These are phyloP conservation scores for Ciona savignyi DNA, from an alignment of 23 tunicate genomes.

Conservation along the genomic window DNA sequence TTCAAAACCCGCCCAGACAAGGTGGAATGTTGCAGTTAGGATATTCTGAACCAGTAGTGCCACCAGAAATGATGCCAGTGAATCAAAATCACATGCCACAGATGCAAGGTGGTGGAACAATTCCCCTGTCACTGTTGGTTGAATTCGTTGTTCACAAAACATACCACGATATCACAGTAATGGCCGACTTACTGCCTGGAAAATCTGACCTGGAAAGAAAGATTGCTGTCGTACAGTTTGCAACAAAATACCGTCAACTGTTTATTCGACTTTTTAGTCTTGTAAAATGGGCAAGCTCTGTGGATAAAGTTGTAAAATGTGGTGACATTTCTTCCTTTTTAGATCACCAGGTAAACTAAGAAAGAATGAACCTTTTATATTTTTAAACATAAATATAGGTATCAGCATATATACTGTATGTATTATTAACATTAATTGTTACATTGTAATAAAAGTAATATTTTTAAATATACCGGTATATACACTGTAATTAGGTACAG, in stretches of 20 bases:
- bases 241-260: conserved; percentile 57
- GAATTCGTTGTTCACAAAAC: conserved; percentile 70
- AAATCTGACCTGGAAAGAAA: conserved; percentile 88
- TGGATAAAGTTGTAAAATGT: conserved; percentile 84
- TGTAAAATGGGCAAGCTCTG: conserved; percentile 97
- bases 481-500: too few species aligned
- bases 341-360: conserved; percentile 60
- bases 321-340: conserved; percentile 63
- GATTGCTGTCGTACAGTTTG: conserved; percentile 60
- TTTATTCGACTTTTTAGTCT: conserved; percentile 73
- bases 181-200: conserved; percentile 75
- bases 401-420: not conserved
- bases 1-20: not conserved
- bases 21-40: not conserved
- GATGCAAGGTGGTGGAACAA: conserved; percentile 21
- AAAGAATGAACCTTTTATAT: not conserved
- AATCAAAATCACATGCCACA: conserved; percentile 5
- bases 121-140: conserved; percentile 48
- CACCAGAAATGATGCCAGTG: not conserved
- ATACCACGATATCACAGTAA: conserved; percentile 69
- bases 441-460: too few species aligned
- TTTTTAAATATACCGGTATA: too few species aligned
- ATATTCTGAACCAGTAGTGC: not conserved
- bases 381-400: not conserved
- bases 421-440: too few species aligned